Base-by-base conservation (phyloP, 2,888 invertebrate genomes). In the Andrena bicolor region DNA sequence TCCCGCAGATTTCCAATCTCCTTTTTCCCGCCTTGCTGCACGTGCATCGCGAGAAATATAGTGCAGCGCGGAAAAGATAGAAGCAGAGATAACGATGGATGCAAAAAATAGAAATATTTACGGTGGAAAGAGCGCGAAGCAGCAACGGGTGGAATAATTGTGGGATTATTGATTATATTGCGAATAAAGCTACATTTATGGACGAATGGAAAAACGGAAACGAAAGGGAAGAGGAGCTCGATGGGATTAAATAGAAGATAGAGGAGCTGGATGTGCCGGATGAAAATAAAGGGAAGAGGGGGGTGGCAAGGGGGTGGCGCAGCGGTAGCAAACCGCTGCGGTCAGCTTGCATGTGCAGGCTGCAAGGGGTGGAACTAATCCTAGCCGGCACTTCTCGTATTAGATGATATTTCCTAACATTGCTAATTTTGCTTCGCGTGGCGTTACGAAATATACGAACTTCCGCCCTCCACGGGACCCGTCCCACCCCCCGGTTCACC, bases 1-100 rank as follows among this genome's bases (percentile, higher is more conserved):
- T 88, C 82, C 82, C 75, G 81, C 80, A 87, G 89, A 91, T 91
- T 90, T 92, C 86, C 90, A 91, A 92, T 92, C 90, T 91, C 89
- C 89, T 86, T 89, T 82, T 30, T 51, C 66, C 51, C 53, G 3
- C 41, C 32, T 23, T 5, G 48, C 32, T 10, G 56, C 16, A 60
- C 48, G 26, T 20, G 61, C 35, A 53, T 66, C 60, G 48, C 41
- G 28, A 6, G 13, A 41, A 13, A 63, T 48, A 28, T 48, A 23
- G 23, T 13, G 4, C 53, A 26, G 23, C 0, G 23, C 3, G 56
- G 23, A 56, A 5, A 56, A 5, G 10, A 26, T 26, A 4, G 23
- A 26, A 56, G 7, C 20, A 41, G 58, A 63, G 49, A 58, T 16
- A 66, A 30, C 68, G 7, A 63, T 6, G 35, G 7, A 63, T 2